Evolutionary conservation across 1,140 invertebrate genomes (phyloP).

Genomic region (Chelonus insularis): DNA sequence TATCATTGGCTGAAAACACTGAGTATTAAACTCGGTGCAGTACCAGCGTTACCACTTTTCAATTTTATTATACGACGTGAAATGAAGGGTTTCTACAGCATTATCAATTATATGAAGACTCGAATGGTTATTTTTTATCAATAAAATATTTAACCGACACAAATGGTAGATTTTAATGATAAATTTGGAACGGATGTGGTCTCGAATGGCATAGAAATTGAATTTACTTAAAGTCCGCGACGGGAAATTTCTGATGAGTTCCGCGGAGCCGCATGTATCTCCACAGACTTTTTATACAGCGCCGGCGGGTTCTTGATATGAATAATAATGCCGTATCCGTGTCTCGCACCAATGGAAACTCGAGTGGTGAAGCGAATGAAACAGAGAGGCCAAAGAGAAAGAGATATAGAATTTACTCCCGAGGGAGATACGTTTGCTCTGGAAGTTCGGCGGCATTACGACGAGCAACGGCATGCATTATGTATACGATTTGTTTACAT

Average conservation of each 20-base stretch:
- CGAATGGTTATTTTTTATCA: not conserved
- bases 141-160: not conserved
- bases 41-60: no score
- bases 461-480: conserved; percentile 24
- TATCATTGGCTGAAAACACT: no score
- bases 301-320: conserved; percentile 11
- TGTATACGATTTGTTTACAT: conserved; percentile 31
- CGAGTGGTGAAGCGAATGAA: not conserved
- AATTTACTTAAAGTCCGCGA: conserved; percentile 7
- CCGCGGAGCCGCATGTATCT: not conserved
- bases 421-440: conserved; percentile 15
- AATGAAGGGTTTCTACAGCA: no score
- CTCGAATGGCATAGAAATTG: not conserved
- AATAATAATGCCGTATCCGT: conserved; percentile 11
- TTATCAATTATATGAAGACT: no score
- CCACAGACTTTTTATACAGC: conserved; percentile 1
- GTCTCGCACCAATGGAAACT: not conserved
- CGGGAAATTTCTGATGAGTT: conserved; percentile 20
- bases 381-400: not conserved
- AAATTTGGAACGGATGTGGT: conserved; percentile 15
- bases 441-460: conserved; percentile 25
- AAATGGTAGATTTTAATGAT: not conserved
- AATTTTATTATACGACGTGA: no score
- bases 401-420: not conserved
- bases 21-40: no score